These are phyloP conservation scores for Botia almorhae DNA, from an alignment of 2,797 vertebrate species.

Conservation along the genomic window DNA sequence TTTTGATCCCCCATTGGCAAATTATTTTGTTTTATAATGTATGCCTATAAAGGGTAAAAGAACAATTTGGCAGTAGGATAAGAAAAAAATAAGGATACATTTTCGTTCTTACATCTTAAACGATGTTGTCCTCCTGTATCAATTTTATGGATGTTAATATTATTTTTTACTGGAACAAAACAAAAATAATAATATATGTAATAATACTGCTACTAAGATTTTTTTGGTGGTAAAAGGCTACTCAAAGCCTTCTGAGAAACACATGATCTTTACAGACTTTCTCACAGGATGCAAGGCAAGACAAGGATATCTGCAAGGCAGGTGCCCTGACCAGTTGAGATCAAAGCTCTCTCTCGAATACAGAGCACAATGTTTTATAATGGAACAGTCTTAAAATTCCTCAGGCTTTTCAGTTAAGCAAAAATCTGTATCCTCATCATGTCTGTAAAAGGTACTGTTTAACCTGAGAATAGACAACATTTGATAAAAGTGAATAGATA, in stretches of 20 bases:
- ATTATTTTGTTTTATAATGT: too few species aligned
- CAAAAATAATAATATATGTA: too few species aligned
- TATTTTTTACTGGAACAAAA: too few species aligned
- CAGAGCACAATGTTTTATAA: conserved; percentile 48
- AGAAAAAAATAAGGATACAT: too few species aligned
- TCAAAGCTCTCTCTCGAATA: conserved; percentile 55
- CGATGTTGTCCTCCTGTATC: too few species aligned
- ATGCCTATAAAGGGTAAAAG: too few species aligned
- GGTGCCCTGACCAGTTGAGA: conserved; percentile 61
- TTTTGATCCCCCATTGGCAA: too few species aligned
- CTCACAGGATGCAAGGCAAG: conserved; percentile 54
- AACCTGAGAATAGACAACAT: neutral
- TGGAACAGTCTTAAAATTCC: conserved; percentile 54
- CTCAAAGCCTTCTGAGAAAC: conserved; percentile 34
- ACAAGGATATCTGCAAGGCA: conserved; percentile 59
- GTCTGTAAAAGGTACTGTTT: conserved; percentile 50
- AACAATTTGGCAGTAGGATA: too few species aligned
- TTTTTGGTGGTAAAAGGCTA: neutral
- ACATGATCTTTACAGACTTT: conserved; percentile 60
- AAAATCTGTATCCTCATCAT: conserved; percentile 49
- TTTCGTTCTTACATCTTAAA: too few species aligned
- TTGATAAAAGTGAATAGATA: neutral
- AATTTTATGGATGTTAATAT: too few species aligned
- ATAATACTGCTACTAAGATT: too few species aligned
- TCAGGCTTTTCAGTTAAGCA: conserved; percentile 53